phyloP scores from a whole-genome alignment of 2,797 vertebrate genomes.

The Manis javanica region DNA sequence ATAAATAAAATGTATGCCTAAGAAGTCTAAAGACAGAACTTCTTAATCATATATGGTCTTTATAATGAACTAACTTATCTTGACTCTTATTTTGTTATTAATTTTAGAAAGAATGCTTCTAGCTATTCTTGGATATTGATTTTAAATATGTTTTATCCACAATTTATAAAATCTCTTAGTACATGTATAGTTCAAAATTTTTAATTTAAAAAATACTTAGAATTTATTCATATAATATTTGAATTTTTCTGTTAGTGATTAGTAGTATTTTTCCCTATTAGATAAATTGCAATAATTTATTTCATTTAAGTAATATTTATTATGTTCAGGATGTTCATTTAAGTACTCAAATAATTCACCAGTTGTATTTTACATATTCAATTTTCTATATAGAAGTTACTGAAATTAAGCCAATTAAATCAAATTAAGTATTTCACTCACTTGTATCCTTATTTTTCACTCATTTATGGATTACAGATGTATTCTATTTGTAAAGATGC shows the following conservation, averaged over 20 bases:
- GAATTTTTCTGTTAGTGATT: neutral
- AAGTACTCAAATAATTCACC: neutral
- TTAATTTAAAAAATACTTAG: slow-evolving; percentile 2
- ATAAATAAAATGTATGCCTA: neutral
- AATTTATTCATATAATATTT: neutral
- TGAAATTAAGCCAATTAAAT: neutral
- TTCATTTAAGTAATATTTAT: neutral
- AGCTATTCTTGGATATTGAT: neutral
- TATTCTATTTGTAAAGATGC: neutral
- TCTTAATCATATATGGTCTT: neutral
- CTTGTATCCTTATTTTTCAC: neutral
- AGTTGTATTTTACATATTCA: neutral
- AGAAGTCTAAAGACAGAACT: neutral
- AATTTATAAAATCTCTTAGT: neutral
- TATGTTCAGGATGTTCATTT: neutral
- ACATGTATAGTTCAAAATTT: neutral
- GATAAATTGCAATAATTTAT: neutral
- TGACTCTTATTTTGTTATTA: neutral
- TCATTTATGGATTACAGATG: neutral
- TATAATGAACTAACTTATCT: neutral
- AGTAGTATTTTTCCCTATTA: neutral
- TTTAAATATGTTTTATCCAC: neutral
- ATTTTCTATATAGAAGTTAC: neutral
- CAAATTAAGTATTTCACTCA: neutral
- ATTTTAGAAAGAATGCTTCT: neutral